Percentiles rank a stretch among this genome's conserved stretches.
phyloP scores from a whole-genome alignment of 2,888 invertebrate species.

The Tuta absoluta region DNA sequence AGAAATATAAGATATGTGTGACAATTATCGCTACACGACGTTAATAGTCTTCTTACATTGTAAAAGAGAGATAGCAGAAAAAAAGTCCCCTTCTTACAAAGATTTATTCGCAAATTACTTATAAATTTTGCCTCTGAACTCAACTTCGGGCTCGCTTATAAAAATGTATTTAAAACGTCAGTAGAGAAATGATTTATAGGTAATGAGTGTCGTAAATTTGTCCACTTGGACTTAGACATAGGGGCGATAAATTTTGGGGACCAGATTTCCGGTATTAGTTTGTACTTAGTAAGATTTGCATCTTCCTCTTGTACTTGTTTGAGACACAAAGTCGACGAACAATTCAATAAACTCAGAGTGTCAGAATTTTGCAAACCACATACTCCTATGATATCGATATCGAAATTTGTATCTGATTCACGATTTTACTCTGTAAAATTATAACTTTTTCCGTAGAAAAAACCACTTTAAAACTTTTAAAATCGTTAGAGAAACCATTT shows the following conservation, averaged over 20 bases:
- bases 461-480: no score
- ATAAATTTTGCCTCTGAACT: conserved; percentile 70
- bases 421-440: no score
- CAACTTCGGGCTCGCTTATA: conserved; percentile 74
- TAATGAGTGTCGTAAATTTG: conserved; percentile 76
- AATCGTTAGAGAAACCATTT: no score
- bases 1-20: conserved; percentile 79
- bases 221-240: conserved; percentile 71
- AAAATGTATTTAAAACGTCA: conserved; percentile 81
- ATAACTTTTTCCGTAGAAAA: no score
- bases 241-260: conserved; percentile 64
- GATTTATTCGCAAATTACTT: conserved; percentile 82
- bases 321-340: no score
- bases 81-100: conserved; percentile 65
- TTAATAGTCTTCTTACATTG: conserved; percentile 78
- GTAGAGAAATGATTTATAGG: conserved; percentile 73
- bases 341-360: no score
- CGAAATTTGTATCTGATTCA: no score
- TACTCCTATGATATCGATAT: no score
- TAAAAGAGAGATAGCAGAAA: conserved; percentile 61
- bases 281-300: conserved; percentile 9
- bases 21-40: conserved; percentile 81
- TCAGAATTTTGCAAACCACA: no score
- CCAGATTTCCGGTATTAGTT: conserved; percentile 23
- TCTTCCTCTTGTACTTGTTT: not conserved